These are phyloP conservation scores for Gambusia affinis DNA, from an alignment of 2,113 vertebrate genomes.

Conservation along the genomic window DNA sequence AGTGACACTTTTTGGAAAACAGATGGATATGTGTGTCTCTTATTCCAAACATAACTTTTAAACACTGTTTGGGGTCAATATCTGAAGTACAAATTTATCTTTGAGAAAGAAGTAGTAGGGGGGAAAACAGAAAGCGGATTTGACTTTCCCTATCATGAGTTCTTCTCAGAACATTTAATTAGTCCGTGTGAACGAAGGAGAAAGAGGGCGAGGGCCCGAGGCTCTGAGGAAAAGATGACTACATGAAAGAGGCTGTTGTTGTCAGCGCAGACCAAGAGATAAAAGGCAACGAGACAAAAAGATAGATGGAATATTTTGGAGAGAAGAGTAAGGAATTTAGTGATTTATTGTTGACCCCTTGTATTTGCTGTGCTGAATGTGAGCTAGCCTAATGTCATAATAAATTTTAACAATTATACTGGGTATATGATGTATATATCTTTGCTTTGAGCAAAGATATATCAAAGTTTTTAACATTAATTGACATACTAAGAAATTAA, in stretches of 20 bases:
- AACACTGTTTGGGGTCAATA: not conserved
- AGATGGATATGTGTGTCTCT: not conserved
- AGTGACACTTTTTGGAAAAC: not conserved
- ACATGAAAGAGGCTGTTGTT: slow-evolving; percentile 79
- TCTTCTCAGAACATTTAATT: slow-evolving; percentile 78
- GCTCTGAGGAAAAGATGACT: slow-evolving; percentile 57
- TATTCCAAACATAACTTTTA: not conserved
- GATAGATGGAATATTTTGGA: slow-evolving; percentile 63
- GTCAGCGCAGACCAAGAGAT: slow-evolving; percentile 61
- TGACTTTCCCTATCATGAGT: slow-evolving; percentile 72
- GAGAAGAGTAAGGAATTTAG: slow-evolving; percentile 44
- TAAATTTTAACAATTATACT: not conserved
- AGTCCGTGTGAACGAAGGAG: slow-evolving; percentile 70
- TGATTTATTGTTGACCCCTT: slow-evolving; percentile 41
- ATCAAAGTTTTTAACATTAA: not conserved
- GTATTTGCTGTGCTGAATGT: not conserved
- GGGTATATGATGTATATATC: no score
- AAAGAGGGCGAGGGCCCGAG: slow-evolving; percentile 66
- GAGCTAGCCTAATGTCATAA: not conserved
- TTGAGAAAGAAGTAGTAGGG: not conserved
- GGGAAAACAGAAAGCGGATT: slow-evolving; percentile 25
- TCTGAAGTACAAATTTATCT: slow-evolving; percentile 13
- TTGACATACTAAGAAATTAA: not conserved
- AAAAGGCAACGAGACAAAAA: slow-evolving; percentile 68
- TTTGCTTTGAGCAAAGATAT: not conserved